Evolutionary conservation across 37 sponge, comb jelly and placozoan species (phyloP).

Genomic region (Amphimedon queenslandica): DNA sequence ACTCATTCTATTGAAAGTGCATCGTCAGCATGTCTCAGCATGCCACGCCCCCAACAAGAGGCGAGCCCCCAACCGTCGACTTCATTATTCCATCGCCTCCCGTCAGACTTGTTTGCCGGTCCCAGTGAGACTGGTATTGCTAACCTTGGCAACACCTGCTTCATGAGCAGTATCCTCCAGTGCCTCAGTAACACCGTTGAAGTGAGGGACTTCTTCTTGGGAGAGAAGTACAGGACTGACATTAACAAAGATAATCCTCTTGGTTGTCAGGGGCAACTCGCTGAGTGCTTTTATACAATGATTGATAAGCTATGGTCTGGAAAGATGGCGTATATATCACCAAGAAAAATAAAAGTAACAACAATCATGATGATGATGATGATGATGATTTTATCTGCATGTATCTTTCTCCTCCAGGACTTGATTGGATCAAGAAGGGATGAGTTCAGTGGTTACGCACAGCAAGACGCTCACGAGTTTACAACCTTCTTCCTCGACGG

Average conservation of each 20-base stretch:
- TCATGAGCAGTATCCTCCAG: slow-evolving; percentile 73
- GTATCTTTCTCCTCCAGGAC: slow-evolving; percentile 5
- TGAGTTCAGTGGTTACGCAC: slow-evolving; percentile 57
- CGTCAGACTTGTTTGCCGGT: not conserved
- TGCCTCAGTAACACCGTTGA: slow-evolving; percentile 49
- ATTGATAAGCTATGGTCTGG: slow-evolving; percentile 63
- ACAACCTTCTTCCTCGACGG: slow-evolving; percentile 83
- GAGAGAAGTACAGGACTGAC: slow-evolving; percentile 33
- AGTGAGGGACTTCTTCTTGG: slow-evolving; percentile 49
- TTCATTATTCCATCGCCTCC: slow-evolving; percentile 8
- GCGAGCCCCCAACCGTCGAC: too few species aligned
- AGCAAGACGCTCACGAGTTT: slow-evolving; percentile 93
- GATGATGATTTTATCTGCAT: not conserved
- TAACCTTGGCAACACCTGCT: slow-evolving; percentile 77
- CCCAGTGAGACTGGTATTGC: slow-evolving; percentile 54
- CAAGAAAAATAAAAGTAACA: slow-evolving; percentile 21
- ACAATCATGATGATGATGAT: too few species aligned
- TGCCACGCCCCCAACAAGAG: too few species aligned
- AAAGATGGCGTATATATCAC: slow-evolving; percentile 35
- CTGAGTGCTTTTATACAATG: slow-evolving; percentile 38
- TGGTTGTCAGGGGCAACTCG: slow-evolving; percentile 72
- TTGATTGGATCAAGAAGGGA: slow-evolving; percentile 31
- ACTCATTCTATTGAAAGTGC: too few species aligned
- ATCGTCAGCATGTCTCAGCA: too few species aligned
- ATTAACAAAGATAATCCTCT: slow-evolving; percentile 71